These are phyloP conservation scores for Lates japonicus DNA, from an alignment of 2,797 vertebrate genomes.

Conservation along the genomic window DNA sequence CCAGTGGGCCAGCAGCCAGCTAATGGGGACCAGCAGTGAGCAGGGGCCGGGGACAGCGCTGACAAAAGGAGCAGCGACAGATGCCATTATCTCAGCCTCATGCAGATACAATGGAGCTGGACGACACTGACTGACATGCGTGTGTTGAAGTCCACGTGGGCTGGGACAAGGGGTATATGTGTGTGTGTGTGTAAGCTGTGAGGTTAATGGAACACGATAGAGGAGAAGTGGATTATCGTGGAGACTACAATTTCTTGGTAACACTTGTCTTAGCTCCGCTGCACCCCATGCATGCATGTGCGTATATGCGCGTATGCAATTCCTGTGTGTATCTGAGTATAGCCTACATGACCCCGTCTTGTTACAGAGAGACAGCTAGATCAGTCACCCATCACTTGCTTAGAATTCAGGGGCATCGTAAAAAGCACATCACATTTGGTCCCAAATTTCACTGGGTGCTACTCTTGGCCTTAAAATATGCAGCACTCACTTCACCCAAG, in stretches of 20 bases:
- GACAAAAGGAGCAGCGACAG: constrained; percentile 86
- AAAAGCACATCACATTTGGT: constrained; percentile 77
- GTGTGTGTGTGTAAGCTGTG: constrained; percentile 64
- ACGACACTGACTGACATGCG: constrained; percentile 65
- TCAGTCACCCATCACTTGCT: constrained; percentile 81
- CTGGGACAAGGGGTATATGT: constrained; percentile 39
- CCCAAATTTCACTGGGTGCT: constrained; percentile 75
- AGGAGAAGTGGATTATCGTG: constrained; percentile 84
- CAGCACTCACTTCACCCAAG: constrained; percentile 78
- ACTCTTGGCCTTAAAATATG: constrained; percentile 82
- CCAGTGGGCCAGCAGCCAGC: constrained; percentile 82
- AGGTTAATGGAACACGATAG: constrained; percentile 84
- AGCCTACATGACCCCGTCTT: constrained; percentile 75
- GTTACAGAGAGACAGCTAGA: constrained; percentile 77
- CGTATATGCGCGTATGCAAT: constrained; percentile 55
- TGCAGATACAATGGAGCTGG: constrained; percentile 82
- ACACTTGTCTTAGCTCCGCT: constrained; percentile 78
- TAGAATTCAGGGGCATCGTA: constrained; percentile 79
- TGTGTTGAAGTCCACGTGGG: constrained; percentile 19
- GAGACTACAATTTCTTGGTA: constrained; percentile 77
- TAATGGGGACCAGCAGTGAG: constrained; percentile 84
- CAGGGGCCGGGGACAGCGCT: constrained; percentile 73
- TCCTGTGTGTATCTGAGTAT: constrained; percentile 62
- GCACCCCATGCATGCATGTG: constrained; percentile 62
- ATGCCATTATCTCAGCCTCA: constrained; percentile 87